These are phyloP conservation scores for Cryptotermes secundus DNA, from an alignment of 1,140 invertebrate genomes.

Conservation along the genomic window DNA sequence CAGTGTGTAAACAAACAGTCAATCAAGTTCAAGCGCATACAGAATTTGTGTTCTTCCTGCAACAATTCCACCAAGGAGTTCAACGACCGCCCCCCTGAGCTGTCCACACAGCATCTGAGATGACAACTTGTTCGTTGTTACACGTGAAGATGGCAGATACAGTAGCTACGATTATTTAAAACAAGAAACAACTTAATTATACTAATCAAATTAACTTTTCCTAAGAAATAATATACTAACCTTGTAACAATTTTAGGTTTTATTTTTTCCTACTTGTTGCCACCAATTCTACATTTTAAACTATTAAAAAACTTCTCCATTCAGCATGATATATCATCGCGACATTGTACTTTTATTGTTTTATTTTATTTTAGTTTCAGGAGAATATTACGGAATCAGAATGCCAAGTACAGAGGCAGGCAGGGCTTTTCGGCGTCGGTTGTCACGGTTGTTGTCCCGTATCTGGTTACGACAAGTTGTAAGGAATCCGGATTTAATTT, in stretches of 20 bases:
- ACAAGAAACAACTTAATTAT: background rate
- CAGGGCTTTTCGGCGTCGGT: background rate
- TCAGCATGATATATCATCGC: background rate
- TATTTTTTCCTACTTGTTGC: background rate
- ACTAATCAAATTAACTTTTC: background rate
- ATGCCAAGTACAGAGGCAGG: background rate
- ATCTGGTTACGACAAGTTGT: background rate
- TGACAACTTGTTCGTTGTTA: conserved; percentile 27
- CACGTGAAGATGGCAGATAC: conserved; percentile 24
- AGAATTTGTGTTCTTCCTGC: background rate
- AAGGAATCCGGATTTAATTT: background rate
- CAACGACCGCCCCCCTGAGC: background rate
- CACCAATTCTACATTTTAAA: background rate
- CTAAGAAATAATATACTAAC: background rate
- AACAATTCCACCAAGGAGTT: background rate
- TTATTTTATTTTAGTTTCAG: background rate
- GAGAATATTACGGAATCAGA: background rate
- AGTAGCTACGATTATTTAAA: conserved; percentile 24
- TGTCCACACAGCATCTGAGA: background rate
- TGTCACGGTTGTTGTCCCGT: background rate
- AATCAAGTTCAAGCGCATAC: background rate
- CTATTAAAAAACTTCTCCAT: background rate
- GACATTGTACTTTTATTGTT: background rate
- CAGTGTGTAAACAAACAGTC: background rate
- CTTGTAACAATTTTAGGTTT: background rate